Evolutionary conservation across 2,797 vertebrate genomes (phyloP).

Genomic region (Poecile montanus): DNA sequence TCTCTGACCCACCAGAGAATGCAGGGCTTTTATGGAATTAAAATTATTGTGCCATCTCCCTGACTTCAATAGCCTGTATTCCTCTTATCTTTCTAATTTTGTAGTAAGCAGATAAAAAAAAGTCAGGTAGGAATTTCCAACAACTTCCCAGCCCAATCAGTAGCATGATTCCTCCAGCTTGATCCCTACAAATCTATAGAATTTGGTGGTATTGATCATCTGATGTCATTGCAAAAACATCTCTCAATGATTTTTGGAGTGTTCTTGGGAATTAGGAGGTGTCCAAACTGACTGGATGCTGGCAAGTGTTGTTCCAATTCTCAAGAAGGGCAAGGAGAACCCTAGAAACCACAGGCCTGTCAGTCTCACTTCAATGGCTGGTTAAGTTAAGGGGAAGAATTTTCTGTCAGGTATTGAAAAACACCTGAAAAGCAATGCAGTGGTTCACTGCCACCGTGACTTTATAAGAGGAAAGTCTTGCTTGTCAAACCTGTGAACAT

Average conservation of each 20-base stretch:
- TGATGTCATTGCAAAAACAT: neutral
- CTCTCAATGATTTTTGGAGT: neutral
- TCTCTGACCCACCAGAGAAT: neutral
- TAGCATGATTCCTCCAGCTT: neutral
- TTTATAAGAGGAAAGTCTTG: neutral
- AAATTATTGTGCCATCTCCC: neutral
- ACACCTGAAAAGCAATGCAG: neutral
- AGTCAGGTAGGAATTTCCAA: neutral
- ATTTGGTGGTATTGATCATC: neutral
- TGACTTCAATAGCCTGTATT: neutral
- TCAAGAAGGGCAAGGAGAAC: neutral
- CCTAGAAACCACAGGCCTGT: neutral
- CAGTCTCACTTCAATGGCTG: neutral
- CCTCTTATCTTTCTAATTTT: neutral
- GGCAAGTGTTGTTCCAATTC: accelerated
- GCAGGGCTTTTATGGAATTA: neutral
- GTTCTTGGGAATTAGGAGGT: neutral
- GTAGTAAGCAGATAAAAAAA: neutral
- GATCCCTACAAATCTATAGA: no score
- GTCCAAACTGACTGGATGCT: neutral
- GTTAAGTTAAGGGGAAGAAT: neutral
- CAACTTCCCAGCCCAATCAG: neutral
- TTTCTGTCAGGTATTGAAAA: neutral
- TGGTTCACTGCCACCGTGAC: neutral
- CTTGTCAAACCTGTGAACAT: neutral